Conservation (phyloP, 2,888 invertebrate genomes). For the Archips xylosteana region DNA sequence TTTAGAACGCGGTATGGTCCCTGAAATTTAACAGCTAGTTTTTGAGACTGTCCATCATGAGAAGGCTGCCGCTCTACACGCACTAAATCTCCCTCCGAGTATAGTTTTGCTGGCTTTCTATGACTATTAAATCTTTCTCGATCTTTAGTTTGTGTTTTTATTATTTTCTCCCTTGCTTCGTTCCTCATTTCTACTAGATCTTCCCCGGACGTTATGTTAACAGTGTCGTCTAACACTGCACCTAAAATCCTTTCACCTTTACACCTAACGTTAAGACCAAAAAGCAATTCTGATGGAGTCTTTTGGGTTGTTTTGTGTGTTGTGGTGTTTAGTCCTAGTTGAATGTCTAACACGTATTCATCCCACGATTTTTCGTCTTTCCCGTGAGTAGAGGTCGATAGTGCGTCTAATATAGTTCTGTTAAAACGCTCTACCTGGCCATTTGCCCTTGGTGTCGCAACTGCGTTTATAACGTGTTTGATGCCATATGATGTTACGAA, state of each 20-base stretch:
- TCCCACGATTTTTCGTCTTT: slow-evolving; percentile 13
- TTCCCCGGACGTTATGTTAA: not conserved
- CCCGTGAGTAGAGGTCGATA: not conserved
- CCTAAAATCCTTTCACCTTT: not conserved
- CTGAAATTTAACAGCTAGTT: slow-evolving; percentile 1
- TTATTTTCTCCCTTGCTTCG: not conserved
- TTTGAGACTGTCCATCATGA: slow-evolving; percentile 4
- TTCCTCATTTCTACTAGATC: not conserved
- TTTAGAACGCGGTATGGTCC: slow-evolving; percentile 4
- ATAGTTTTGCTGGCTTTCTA: not conserved
- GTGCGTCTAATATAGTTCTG: not conserved
- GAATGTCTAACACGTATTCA: not conserved
- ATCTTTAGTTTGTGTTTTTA: not conserved
- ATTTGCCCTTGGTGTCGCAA: not conserved
- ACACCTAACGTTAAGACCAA: not conserved
- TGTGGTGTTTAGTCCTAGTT: not conserved
- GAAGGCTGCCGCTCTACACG: not conserved
- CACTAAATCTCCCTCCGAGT: not conserved
- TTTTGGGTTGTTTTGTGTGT: slow-evolving; percentile 10
- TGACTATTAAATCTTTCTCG: not conserved
- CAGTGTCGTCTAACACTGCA: slow-evolving; percentile 10
- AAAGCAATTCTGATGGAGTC: slow-evolving; percentile 3
- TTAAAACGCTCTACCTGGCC: slow-evolving; percentile 5
- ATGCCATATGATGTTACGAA: not conserved
- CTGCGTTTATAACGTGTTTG: slow-evolving; percentile 10